Evolutionary conservation across 2,113 vertebrate genomes (phyloP), one percentile per base, ranked within the genome.

Genomic region (Seriola aureovittata): DNA sequence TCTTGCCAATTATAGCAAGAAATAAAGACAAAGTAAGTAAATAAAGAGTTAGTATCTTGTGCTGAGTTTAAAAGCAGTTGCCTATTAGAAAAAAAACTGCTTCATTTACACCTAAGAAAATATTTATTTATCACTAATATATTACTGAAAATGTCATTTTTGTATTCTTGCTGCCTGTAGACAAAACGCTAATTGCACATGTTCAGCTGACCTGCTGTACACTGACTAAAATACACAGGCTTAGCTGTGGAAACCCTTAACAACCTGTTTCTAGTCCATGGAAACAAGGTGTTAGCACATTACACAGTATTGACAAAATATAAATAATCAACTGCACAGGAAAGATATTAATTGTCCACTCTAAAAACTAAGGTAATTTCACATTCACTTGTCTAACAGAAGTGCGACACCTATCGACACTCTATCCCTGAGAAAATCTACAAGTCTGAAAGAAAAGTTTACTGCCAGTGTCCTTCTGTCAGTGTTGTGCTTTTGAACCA

Each of bases 341-440:
- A 69, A 64, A 60, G 2, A 55, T 69, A 68, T 80, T 42, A 54
- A 55, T 13, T 75, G 3, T 87, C 16, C 29, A 58, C 7, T 21
- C 4, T 40, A 58, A 54, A 80, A 76, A 65, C 25, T 12, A 29
- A 40, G 7, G 1, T 62, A 4, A 25, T 59, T 63, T 65, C 9
- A 85, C 44, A 69, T 70, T 67, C 25, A 68, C 13, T 63, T 42
- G 21, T 80, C 65, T 25, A 54, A 48, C 11, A 42, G 3, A 32
- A 29, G 36, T 14, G 69, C 42, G 6, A 50, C 44, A 5, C 16
- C 14, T 14, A 17, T 10, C 25, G 17, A 75, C 16, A 25, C 71
- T 71, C 5, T 25, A 14, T 88, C 74, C 86, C 81, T 85, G 88
- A 87, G 90, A 76, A 82, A 46, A 85, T 23, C 71, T 69, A 46